Base-by-base conservation (phyloP, 92 coral and sea anemone species). In the Parazoanthus swiftii region DNA sequence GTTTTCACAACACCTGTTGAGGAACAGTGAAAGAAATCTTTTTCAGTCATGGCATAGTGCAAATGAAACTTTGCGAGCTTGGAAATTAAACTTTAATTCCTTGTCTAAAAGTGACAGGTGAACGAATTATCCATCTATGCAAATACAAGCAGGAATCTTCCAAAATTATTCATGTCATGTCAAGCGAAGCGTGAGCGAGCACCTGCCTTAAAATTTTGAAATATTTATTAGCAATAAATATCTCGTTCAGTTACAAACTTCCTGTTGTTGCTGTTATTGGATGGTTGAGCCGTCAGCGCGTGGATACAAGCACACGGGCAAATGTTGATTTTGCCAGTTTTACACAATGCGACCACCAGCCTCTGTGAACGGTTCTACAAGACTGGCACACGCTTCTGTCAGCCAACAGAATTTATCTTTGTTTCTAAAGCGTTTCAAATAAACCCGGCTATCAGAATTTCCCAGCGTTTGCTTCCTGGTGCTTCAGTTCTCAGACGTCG, bases 151-250 rank as follows among this genome's bases (percentile, higher is more conserved):
- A 38, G 90, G 23, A 38, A 86, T 76, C 80, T 81, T 88, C 74
- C 79, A 71, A 71, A 93, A 93, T 95, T 89, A 95, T 95, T 93
- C 94, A 95, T 95, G 90, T 71, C 86, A 81, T 85, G 91, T 77
- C 94, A 88, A 95, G 81, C 88, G 91, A 93, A 93, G 93, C 98
- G 96, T 95, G 89, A 85, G 42, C 71, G 14, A 91, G 50, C 98
- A 95, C 98, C 98, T 95, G 98, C 89, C 42, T 42, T 68, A 25
- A 74, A 80, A 88, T 91, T 81, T 92, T 95, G 89, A 94, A 94
- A 94, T 87, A 93, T 94, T 94, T 88, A 93, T 95, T 89, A 81
- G 73, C 48, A 86, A 85, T 91, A 84, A 92, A 86, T 63, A 88
- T 89, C 90, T 93, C 92, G 90, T 88, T 88, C 88, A 26, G 33